A percentile compares a stretch with the other conserved stretches of the same genome.
These are phyloP conservation scores for Grus americana DNA, from an alignment of 2,113 vertebrate species.

Conservation along the genomic window DNA sequence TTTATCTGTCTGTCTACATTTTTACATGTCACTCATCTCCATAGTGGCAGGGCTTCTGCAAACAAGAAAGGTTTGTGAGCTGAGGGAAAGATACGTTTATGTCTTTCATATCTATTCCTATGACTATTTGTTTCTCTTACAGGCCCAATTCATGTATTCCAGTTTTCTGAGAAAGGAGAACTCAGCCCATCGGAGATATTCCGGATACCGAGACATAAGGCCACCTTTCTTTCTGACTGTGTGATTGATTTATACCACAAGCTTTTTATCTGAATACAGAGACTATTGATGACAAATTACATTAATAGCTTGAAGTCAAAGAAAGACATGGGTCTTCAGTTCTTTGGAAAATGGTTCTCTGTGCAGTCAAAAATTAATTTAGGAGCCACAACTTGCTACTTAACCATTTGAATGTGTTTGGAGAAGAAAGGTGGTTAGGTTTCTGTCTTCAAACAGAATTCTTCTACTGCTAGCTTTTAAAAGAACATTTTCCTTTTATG, in stretches of 20 bases:
- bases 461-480: not conserved
- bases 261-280: not conserved
- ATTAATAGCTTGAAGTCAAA: not conserved
- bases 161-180: not conserved
- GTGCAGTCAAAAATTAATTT: not conserved
- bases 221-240: not conserved
- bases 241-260: not conserved
- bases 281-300: not conserved
- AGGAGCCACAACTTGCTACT: not conserved
- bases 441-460: slow-evolving; percentile 4
- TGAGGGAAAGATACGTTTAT: not conserved
- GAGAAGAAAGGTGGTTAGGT: not conserved
- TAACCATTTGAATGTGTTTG: not conserved
- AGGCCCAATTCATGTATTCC: not conserved
- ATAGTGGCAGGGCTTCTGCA: not conserved
- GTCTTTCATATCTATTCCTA: not conserved
- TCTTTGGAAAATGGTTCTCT: not conserved
- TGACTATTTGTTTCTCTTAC: not conserved
- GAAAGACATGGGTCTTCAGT: not conserved
- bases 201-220: not conserved
- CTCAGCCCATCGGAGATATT: not conserved
- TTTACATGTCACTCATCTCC: slow-evolving; percentile 28
- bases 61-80: slow-evolving; percentile 17
- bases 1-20: slow-evolving; percentile 35
- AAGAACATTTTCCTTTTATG: slow-evolving; percentile 6